Conservation (phyloP, 2,113 vertebrate genomes). For the Entelurus aequoreus region DNA sequence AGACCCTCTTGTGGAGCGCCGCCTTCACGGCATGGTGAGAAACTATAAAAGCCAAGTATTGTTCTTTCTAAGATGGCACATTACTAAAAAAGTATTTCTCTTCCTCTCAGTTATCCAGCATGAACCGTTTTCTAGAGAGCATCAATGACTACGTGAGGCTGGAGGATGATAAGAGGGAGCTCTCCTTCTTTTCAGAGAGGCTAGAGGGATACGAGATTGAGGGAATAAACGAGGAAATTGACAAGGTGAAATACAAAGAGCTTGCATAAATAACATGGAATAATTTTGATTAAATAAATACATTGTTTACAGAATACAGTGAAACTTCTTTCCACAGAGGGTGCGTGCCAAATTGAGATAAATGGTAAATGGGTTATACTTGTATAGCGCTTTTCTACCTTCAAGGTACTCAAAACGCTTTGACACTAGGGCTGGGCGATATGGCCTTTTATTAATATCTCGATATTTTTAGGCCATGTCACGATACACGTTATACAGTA, state of each 20-base stretch:
- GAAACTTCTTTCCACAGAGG: no score
- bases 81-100: background rate
- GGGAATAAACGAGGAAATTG: slow-evolving; percentile 71
- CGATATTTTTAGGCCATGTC: no score
- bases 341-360: no score
- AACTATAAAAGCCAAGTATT: background rate
- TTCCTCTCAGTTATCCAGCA: slow-evolving; percentile 55
- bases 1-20: slow-evolving; percentile 45
- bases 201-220: slow-evolving; percentile 71
- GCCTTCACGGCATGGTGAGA: slow-evolving; percentile 68
- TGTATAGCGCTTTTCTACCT: no score
- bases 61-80: background rate
- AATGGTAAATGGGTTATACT: no score
- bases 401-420: no score
- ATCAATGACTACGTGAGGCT: slow-evolving; percentile 67
- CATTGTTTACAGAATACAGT: no score
- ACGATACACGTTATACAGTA: no score
- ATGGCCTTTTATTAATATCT: no score
- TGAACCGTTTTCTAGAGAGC: slow-evolving; percentile 63
- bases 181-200: slow-evolving; percentile 60
- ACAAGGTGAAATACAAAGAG: slow-evolving; percentile 57
- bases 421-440: no score
- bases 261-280: no score
- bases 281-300: no score
- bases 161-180: slow-evolving; percentile 61